phyloP scores from a whole-genome alignment of 2,888 invertebrate genomes.

The Boloria euphrosyne region DNA sequence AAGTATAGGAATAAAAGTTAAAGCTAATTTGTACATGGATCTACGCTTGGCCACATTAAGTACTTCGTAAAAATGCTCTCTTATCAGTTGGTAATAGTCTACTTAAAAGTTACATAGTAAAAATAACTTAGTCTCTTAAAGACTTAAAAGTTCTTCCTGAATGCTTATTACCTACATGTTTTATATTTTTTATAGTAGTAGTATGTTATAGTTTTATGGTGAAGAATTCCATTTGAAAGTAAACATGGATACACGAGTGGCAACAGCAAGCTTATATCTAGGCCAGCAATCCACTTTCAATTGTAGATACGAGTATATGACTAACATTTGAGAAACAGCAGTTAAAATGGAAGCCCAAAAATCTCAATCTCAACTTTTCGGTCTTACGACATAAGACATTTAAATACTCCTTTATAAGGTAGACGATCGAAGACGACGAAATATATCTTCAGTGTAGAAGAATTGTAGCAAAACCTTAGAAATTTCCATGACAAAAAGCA shows the following conservation, averaged over 20 bases:
- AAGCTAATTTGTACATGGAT: conserved; percentile 9
- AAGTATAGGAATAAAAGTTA: conserved; percentile 33
- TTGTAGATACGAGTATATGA: neutral
- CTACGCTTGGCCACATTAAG: neutral
- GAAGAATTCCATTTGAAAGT: neutral
- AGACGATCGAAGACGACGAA: too few species aligned
- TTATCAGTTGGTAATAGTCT: neutral
- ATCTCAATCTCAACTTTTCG: too few species aligned
- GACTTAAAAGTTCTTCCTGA: too few species aligned
- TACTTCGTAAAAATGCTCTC: neutral
- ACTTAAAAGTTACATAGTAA: neutral
- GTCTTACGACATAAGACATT: too few species aligned
- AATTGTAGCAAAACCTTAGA: neutral
- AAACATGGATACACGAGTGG: conserved; percentile 4
- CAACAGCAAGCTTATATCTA: conserved; percentile 15
- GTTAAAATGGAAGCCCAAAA: too few species aligned
- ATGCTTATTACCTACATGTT: too few species aligned
- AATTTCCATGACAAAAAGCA: conserved; percentile 22
- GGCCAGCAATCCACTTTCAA: conserved; percentile 15
- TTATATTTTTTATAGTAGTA: too few species aligned
- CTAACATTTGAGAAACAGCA: neutral
- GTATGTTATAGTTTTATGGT: too few species aligned
- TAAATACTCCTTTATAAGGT: too few species aligned
- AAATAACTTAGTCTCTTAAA: too few species aligned
- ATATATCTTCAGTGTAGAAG: too few species aligned